These are phyloP conservation scores for Nephotettix cincticeps DNA, from an alignment of 1,140 invertebrate genomes.

Conservation along the genomic window DNA sequence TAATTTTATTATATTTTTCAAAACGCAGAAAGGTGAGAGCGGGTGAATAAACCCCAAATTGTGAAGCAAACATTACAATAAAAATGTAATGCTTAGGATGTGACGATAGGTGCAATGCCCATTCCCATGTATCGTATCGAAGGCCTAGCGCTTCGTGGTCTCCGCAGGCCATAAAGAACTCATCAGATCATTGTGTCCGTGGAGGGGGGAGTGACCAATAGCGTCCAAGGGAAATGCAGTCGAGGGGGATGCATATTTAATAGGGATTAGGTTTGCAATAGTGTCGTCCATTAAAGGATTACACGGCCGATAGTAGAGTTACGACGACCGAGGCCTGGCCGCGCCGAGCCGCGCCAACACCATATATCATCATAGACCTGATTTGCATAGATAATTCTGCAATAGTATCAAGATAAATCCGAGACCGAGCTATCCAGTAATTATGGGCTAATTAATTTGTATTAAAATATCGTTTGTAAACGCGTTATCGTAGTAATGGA, in stretches of 20 bases:
- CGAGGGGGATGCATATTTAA: neutral
- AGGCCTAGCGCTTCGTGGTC: too few relatives aligned
- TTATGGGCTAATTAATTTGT: neutral
- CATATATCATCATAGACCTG: constrained; percentile 9
- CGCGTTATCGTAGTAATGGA: too few relatives aligned
- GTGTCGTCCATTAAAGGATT: constrained; percentile 21
- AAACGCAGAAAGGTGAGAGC: too few relatives aligned
- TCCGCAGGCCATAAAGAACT: too few relatives aligned
- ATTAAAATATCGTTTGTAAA: neutral
- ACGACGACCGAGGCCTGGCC: neutral
- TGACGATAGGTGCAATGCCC: too few relatives aligned
- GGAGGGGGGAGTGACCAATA: neutral
- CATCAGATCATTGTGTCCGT: too few relatives aligned
- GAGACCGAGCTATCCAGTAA: neutral
- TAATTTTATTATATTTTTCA: too few relatives aligned
- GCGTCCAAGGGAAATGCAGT: neutral
- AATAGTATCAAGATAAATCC: constrained; percentile 15
- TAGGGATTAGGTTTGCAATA: constrained; percentile 10
- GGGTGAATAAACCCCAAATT: too few relatives aligned
- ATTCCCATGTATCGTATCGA: too few relatives aligned
- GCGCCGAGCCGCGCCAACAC: neutral
- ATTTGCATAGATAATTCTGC: constrained; percentile 17
- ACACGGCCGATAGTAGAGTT: constrained; percentile 14
- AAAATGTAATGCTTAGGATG: too few relatives aligned
- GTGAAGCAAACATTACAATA: too few relatives aligned